These are phyloP conservation scores for Geodia barretti DNA, from an alignment of 37 sponge, comb jelly and placozoan genomes.

Conservation along the genomic window DNA sequence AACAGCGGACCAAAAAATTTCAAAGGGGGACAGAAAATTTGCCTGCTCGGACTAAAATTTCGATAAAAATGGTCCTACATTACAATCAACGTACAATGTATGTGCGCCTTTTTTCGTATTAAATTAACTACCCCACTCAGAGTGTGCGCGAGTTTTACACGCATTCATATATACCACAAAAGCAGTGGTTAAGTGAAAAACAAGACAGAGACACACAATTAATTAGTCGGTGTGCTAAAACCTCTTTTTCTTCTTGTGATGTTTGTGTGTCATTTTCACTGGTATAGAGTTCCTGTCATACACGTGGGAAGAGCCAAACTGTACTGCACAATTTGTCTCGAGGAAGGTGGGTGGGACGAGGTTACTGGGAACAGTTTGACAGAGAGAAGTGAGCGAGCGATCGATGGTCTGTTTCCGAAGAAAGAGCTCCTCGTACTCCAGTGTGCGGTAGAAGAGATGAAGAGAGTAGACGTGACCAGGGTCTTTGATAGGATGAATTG, in stretches of 20 bases:
- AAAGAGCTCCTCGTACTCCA: neutral
- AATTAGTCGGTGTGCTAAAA: neutral
- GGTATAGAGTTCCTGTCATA: neutral
- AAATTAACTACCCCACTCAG: too few species aligned
- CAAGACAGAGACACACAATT: neutral
- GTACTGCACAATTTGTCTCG: neutral
- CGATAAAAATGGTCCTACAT: too few species aligned
- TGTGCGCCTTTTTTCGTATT: too few species aligned
- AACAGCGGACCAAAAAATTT: too few species aligned
- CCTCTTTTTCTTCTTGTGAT: too few species aligned
- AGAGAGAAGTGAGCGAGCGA: neutral
- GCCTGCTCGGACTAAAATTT: too few species aligned
- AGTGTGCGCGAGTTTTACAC: too few species aligned
- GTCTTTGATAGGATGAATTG: neutral
- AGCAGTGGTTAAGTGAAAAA: too few species aligned
- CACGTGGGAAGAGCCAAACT: neutral
- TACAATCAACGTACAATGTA: too few species aligned
- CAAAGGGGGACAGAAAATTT: too few species aligned
- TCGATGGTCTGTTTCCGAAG: neutral
- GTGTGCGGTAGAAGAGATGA: neutral
- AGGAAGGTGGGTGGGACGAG: neutral
- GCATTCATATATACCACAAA: neutral
- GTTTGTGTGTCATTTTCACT: neutral
- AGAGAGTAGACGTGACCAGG: neutral
- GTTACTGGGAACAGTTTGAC: neutral